Conservation (phyloP, 2,888 invertebrate genomes). For the Drosophila austrosaltans region DNA sequence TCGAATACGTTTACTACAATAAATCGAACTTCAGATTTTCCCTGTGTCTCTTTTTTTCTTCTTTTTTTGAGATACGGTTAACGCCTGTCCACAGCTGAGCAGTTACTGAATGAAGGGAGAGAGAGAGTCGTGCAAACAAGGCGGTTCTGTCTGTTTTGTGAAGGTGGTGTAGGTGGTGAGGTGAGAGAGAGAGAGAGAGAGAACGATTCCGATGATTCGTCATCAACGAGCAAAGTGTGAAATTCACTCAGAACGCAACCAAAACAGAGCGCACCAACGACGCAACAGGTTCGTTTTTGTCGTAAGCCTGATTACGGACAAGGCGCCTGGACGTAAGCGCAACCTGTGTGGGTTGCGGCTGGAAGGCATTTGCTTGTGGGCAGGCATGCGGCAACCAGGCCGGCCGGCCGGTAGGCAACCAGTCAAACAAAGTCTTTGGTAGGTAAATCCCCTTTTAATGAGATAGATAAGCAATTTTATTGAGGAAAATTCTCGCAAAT, state of each 20-base stretch:
- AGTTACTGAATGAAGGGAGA: conserved; percentile 36
- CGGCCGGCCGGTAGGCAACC: background rate
- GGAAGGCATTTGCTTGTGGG: conserved; percentile 3
- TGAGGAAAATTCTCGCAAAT: background rate
- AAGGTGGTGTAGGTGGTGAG: background rate
- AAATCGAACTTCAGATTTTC: conserved; percentile 4
- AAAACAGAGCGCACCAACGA: background rate
- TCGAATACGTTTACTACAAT: conserved; percentile 15
- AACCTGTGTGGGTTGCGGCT: conserved; percentile 12
- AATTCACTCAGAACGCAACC: conserved; percentile 9
- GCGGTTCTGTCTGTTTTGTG: conserved; percentile 1
- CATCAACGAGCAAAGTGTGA: conserved; percentile 6
- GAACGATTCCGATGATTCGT: background rate
- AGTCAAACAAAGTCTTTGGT: background rate
- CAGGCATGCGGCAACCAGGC: background rate
- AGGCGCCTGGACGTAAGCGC: conserved; percentile 10
- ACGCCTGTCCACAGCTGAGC: conserved; percentile 50
- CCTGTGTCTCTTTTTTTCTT: background rate
- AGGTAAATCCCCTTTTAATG: background rate
- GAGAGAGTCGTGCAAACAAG: conserved; percentile 9
- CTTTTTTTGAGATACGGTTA: conserved; percentile 10
- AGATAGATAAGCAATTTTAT: conserved; percentile 4
- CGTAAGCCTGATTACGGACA: conserved; percentile 7
- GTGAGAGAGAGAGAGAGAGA: background rate
- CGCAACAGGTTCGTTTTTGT: conserved; percentile 17